phyloP scores from a whole-genome alignment of 2,888 invertebrate species.

The Lithophane ornitopus region DNA sequence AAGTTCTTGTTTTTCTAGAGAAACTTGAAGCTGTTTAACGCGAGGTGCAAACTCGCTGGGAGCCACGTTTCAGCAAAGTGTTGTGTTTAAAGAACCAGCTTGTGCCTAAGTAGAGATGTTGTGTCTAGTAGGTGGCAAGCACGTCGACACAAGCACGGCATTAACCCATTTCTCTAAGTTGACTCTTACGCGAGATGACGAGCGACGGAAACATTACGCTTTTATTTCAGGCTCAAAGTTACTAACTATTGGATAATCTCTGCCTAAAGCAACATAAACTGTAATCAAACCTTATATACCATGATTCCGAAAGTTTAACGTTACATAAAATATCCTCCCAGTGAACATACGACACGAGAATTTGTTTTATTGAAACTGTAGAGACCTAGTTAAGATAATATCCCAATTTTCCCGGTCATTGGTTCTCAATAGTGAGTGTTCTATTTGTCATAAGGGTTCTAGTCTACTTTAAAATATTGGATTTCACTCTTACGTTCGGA shows the following conservation, averaged over 20 bases:
- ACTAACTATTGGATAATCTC: constrained; percentile 31
- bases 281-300: constrained; percentile 24
- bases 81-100: constrained; percentile 56
- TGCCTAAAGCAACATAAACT: constrained; percentile 28
- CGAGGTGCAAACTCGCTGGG: constrained; percentile 19
- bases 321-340: constrained; percentile 42
- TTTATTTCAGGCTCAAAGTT: constrained; percentile 42
- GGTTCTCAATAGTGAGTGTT: constrained; percentile 69
- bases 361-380: constrained; percentile 67
- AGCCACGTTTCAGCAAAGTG: constrained; percentile 41
- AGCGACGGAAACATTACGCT: constrained; percentile 30
- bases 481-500: constrained; percentile 42
- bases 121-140: constrained; percentile 31
- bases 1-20: constrained; percentile 52
- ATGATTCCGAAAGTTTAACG: constrained; percentile 26
- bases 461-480: constrained; percentile 61
- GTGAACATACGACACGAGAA: constrained; percentile 68
- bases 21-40: constrained; percentile 44
- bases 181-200: constrained; percentile 28
- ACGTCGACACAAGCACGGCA: constrained; percentile 40
- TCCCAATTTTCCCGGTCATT: constrained; percentile 73
- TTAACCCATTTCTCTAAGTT: constrained; percentile 61
- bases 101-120: constrained; percentile 49
- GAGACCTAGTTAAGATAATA: constrained; percentile 72
- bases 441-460: constrained; percentile 65